phyloP scores from a whole-genome alignment of 2,797 vertebrate species.

The Malacoraja senta region DNA sequence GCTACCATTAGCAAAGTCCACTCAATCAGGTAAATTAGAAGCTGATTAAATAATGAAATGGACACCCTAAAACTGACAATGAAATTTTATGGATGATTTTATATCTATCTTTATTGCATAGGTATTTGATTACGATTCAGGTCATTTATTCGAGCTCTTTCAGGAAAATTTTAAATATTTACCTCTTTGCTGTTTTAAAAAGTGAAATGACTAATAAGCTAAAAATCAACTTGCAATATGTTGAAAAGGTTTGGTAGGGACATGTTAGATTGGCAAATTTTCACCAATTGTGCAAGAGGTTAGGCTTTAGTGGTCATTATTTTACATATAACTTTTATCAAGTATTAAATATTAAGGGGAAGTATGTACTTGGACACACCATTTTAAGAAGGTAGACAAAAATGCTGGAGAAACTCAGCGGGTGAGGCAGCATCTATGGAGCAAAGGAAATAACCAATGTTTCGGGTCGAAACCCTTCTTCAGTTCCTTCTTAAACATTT shows the following conservation, averaged over 20 bases:
- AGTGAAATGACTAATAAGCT: not conserved
- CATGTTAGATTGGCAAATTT: not conserved
- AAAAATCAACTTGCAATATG: not conserved
- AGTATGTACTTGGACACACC: not conserved
- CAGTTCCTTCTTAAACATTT: not conserved
- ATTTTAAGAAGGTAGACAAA: not conserved
- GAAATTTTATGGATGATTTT: not conserved
- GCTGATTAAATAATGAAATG: constrained; percentile 36
- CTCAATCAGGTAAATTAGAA: constrained; percentile 32
- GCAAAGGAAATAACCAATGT: too few species aligned
- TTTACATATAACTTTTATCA: not conserved
- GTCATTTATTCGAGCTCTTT: not conserved
- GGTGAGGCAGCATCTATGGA: too few species aligned
- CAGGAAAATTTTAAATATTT: not conserved
- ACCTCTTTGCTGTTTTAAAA: not conserved
- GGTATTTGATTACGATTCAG: not conserved
- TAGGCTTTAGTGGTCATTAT: not conserved
- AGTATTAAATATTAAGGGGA: not conserved
- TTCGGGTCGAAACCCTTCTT: too few species aligned
- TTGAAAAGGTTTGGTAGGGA: not conserved
- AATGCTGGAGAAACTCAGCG: too few species aligned
- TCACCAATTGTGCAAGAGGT: not conserved
- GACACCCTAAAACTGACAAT: constrained; percentile 30
- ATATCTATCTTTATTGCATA: not conserved
- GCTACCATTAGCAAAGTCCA: constrained; percentile 13